Conservation (phyloP, 2,888 invertebrate species). For the Volucella inanis region DNA sequence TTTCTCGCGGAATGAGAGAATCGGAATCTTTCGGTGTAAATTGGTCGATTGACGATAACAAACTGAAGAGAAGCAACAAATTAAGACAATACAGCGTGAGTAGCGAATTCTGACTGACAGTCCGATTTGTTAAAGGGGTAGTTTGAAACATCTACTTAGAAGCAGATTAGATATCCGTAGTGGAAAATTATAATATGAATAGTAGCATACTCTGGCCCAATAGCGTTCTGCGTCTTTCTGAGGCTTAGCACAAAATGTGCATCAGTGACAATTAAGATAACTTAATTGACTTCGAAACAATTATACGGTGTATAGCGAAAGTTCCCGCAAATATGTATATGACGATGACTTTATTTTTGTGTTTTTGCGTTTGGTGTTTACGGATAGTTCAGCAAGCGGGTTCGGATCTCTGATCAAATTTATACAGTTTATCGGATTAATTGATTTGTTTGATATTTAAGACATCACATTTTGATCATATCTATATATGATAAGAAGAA, state of each 20-base stretch:
- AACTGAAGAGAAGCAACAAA: slow-evolving; percentile 46
- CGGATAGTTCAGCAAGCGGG: neutral
- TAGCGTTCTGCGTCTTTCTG: slow-evolving; percentile 25
- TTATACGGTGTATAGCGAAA: slow-evolving; percentile 30
- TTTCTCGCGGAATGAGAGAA: slow-evolving; percentile 40
- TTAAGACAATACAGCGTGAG: slow-evolving; percentile 46
- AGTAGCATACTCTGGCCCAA: slow-evolving; percentile 23
- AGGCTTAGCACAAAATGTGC: slow-evolving; percentile 29
- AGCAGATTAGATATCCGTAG: slow-evolving; percentile 22
- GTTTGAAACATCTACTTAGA: slow-evolving; percentile 21
- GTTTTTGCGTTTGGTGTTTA: slow-evolving; percentile 1
- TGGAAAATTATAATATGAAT: slow-evolving; percentile 1
- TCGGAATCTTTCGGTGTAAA: slow-evolving; percentile 23
- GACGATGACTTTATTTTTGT: slow-evolving; percentile 8
- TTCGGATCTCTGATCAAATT: slow-evolving; percentile 11
- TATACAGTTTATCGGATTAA: slow-evolving; percentile 6
- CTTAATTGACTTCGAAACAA: slow-evolving; percentile 56
- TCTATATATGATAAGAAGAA: too few species aligned
- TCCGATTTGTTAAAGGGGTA: slow-evolving; percentile 25
- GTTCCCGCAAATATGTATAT: slow-evolving; percentile 25
- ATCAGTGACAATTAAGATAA: slow-evolving; percentile 45
- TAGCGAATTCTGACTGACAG: slow-evolving; percentile 42
- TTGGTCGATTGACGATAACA: slow-evolving; percentile 49
- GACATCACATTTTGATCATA: neutral
- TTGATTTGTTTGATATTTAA: slow-evolving; percentile 25